Conservation (phyloP, 2,113 vertebrate genomes). For the Paramisgurnus dabryanus region DNA sequence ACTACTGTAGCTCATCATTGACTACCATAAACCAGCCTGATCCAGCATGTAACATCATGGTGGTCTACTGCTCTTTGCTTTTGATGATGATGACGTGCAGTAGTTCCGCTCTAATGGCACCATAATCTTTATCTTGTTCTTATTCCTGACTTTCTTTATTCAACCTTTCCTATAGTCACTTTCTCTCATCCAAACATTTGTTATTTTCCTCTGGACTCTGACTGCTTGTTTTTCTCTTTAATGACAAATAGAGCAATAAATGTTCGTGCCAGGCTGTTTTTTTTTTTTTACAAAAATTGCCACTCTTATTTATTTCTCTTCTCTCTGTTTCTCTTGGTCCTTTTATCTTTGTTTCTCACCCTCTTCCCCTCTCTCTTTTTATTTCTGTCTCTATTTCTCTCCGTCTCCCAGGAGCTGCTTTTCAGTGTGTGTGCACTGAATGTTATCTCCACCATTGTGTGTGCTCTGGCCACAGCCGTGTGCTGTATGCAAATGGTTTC, state of each 20-base stretch:
- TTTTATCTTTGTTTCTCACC: background rate
- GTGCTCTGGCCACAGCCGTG: constrained; percentile 95
- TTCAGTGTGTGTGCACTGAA: constrained; percentile 98
- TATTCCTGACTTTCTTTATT: background rate
- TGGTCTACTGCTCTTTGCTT: background rate
- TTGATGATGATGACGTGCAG: background rate
- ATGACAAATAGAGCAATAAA: constrained; percentile 15
- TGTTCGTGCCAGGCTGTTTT: background rate
- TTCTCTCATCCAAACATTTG: constrained; percentile 2
- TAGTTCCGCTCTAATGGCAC: background rate
- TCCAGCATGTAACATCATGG: background rate
- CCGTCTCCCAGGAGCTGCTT: constrained; percentile 86
- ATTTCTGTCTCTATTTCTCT: constrained; percentile 29
- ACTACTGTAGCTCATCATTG: too few relatives aligned
- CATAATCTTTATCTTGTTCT: background rate
- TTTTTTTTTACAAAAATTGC: constrained; percentile 7
- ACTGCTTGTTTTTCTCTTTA: background rate
- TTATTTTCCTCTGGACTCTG: background rate
- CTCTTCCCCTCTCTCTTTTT: constrained; percentile 6
- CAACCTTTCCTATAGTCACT: background rate
- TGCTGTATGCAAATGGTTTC: constrained; percentile 99
- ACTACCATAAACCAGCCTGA: background rate
- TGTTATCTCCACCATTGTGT: constrained; percentile 97
- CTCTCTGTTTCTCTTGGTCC: constrained; percentile 6
- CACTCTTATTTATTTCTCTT: constrained; percentile 24